Evolutionary conservation across 2,113 vertebrate genomes (phyloP).

Genomic region (Verasper variegatus): DNA sequence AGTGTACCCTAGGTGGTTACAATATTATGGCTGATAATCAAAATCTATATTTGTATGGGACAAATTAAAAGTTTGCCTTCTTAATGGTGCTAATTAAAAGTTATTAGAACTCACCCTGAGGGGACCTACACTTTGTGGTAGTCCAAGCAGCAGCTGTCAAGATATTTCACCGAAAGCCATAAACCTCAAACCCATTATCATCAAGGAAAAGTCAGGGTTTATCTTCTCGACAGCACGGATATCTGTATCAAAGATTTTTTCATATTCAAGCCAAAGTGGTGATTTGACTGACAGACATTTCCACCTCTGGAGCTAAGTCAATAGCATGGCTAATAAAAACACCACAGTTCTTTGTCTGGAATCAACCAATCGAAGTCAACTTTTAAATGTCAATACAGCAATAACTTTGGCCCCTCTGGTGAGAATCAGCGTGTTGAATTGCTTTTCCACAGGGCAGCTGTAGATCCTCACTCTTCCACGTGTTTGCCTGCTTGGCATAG

Average conservation of each 20-base stretch:
- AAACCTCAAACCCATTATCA: background rate
- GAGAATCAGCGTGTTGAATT: background rate
- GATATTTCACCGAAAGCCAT: background rate
- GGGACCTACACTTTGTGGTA: background rate
- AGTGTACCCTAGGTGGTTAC: no score
- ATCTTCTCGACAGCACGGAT: background rate
- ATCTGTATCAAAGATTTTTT: background rate
- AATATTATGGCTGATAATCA: no score
- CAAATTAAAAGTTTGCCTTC: no score
- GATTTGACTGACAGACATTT: no score
- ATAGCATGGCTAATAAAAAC: no score
- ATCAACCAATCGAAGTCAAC: background rate
- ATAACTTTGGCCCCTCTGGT: background rate
- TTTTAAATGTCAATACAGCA: background rate
- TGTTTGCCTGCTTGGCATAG: background rate
- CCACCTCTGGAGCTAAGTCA: no score
- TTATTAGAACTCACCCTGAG: no score
- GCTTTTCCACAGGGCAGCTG: background rate
- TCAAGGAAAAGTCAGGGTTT: background rate
- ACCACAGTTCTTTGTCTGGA: no score
- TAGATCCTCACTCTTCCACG: background rate
- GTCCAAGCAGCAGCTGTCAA: background rate
- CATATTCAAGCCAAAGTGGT: no score
- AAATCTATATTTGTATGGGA: no score
- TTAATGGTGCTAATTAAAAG: no score